Base-by-base conservation (phyloP, 1,140 invertebrate species). In the Drosophila leontia region DNA sequence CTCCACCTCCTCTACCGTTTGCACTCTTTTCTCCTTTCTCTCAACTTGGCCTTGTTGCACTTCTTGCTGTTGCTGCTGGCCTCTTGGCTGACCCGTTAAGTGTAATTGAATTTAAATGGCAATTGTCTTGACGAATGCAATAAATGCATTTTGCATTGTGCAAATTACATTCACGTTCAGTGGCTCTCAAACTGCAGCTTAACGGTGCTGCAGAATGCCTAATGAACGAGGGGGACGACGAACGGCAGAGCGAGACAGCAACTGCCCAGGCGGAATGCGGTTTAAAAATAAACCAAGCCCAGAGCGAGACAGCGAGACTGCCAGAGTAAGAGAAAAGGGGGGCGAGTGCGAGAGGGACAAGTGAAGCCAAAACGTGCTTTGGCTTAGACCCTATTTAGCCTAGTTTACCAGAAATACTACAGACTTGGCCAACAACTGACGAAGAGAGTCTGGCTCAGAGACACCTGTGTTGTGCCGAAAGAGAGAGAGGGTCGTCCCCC, bases 371-470 rank as follows among this genome's bases (percentile, higher is more conserved):
- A 90, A 88, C 84, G 84, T 88, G 84, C 84, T 88, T 90, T 84
- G 84, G 75, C 85, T 81, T 65, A 88, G 84, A 85, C 78, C 85
- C 84, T 88, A 88, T 81, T 88, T 88, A 88, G 84, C 84, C 84
- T 84, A 88, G 85, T 88, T 88, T 81, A 88, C 74, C 35, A 56
- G 19, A 56, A 55, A 39, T 55, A 55, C 51, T 55, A 53, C 37
- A 72, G 57, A 47, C 37, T 58, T 56, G 67, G 59, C 26, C 75
- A 37, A 44, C 50, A 53, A 47, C 62, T 35, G 34, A 9, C 32
- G 51, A 65, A 50, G 48, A 65, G 67, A 82, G 83, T 55, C 84
- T 47, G 71, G 50, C 69, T 87, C 53, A 71, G 37, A 50, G 53
- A 74, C 82, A 85, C 84, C 84, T 87, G 83, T 83, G 64, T 58